Evolutionary conservation across 2,888 invertebrate species (phyloP).

Genomic region (Tetrapedia diversipes): DNA sequence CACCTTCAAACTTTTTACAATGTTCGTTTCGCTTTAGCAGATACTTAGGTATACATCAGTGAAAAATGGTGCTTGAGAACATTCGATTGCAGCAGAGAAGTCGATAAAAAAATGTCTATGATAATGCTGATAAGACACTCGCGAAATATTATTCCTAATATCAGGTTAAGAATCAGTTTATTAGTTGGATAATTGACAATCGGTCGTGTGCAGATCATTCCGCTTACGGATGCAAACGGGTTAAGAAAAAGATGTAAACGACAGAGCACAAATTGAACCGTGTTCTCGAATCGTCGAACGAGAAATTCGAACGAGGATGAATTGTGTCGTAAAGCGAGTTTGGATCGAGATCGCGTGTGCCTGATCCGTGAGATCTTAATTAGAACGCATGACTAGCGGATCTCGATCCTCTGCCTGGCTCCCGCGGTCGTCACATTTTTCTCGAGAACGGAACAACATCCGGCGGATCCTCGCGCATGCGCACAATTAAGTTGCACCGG

Average conservation of each 20-base stretch:
- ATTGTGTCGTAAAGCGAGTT: slow-evolving; percentile 39
- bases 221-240: not conserved
- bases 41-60: no score
- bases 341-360: slow-evolving; percentile 63
- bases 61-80: no score
- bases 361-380: slow-evolving; percentile 70
- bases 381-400: slow-evolving; percentile 71
- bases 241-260: slow-evolving; percentile 10
- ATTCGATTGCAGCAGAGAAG: no score
- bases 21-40: no score
- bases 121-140: no score
- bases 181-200: no score
- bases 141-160: no score
- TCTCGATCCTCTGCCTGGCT: slow-evolving; percentile 57
- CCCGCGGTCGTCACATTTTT: slow-evolving; percentile 55
- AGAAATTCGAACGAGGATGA: slow-evolving; percentile 46
- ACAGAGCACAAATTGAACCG: slow-evolving; percentile 14
- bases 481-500: slow-evolving; percentile 59
- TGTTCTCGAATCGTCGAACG: not conserved
- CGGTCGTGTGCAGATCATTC: no score
- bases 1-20: no score
- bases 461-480: slow-evolving; percentile 54
- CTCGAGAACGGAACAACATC: slow-evolving; percentile 57
- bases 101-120: no score
- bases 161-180: no score